Conservation (phyloP, 2,797 vertebrate genomes). For the Pseudopleuronectes americanus region DNA sequence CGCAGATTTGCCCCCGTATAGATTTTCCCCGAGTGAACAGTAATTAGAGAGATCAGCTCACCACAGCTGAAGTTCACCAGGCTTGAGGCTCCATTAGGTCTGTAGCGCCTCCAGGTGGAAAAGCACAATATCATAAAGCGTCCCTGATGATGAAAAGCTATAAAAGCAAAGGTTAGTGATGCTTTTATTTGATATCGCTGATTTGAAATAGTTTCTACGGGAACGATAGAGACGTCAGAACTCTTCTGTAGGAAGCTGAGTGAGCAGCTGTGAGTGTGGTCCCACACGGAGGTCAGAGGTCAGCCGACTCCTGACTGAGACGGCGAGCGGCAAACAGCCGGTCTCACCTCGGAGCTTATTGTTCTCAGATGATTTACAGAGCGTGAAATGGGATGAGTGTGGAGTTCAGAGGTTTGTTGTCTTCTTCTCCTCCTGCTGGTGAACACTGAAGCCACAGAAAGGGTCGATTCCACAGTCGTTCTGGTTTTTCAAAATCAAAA, state of each 20-base stretch:
- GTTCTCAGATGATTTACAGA: conserved; percentile 38
- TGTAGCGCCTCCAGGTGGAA: conserved; percentile 69
- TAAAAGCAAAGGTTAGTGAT: too few species aligned
- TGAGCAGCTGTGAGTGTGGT: conserved; percentile 21
- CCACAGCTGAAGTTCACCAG: conserved; percentile 12
- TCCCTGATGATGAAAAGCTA: neutral
- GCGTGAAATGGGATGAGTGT: conserved; percentile 9
- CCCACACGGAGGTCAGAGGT: conserved; percentile 18
- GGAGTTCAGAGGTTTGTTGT: neutral
- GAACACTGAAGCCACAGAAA: neutral
- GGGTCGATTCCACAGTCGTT: too few species aligned
- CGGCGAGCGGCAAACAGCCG: conserved; percentile 40
- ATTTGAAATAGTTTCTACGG: too few species aligned
- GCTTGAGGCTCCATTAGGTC: conserved; percentile 24
- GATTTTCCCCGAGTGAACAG: conserved; percentile 24
- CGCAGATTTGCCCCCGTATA: conserved; percentile 46
- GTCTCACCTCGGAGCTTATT: conserved; percentile 40
- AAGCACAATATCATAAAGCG: neutral
- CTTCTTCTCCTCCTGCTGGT: neutral
- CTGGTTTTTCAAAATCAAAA: too few species aligned
- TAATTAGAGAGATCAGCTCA: conserved; percentile 62
- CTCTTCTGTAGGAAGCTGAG: neutral
- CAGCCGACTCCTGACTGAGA: conserved; percentile 37
- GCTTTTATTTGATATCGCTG: neutral
- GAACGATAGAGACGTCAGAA: too few species aligned